Evolutionary conservation across 2,113 vertebrate species (phyloP).

Genomic region (Carlito syrichta): DNA sequence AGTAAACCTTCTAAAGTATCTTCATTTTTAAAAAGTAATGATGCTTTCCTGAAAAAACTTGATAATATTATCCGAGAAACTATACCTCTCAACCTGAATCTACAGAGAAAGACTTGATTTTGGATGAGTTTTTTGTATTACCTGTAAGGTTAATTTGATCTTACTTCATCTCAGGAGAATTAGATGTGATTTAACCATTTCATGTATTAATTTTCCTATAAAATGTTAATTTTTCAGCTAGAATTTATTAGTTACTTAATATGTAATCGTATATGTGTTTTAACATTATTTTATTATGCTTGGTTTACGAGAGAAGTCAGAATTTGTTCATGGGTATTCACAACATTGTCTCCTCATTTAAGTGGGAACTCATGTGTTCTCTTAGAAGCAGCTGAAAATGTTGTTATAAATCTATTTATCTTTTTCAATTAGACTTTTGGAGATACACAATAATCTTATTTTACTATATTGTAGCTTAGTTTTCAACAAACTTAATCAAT

Average conservation of each 20-base stretch:
- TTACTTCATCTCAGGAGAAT: background rate
- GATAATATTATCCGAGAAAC: background rate
- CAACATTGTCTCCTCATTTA: background rate
- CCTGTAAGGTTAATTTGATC: background rate
- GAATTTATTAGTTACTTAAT: background rate
- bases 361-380: background rate
- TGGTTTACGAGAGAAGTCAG: background rate
- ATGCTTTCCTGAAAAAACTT: background rate
- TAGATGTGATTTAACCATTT: background rate
- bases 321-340: background rate
- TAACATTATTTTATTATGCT: background rate
- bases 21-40: background rate
- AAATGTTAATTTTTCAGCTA: background rate
- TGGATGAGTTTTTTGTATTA: background rate
- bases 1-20: background rate
- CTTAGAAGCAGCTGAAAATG: background rate
- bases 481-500: background rate
- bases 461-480: background rate
- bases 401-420: background rate
- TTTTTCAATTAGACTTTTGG: background rate
- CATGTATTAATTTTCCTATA: background rate
- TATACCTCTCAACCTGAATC: background rate
- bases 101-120: background rate
- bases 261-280: background rate
- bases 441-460: background rate